Percentiles rank a stretch among this genome's conserved stretches.
Conservation (phyloP, 2,888 invertebrate genomes). For the Melanostoma scalare region DNA sequence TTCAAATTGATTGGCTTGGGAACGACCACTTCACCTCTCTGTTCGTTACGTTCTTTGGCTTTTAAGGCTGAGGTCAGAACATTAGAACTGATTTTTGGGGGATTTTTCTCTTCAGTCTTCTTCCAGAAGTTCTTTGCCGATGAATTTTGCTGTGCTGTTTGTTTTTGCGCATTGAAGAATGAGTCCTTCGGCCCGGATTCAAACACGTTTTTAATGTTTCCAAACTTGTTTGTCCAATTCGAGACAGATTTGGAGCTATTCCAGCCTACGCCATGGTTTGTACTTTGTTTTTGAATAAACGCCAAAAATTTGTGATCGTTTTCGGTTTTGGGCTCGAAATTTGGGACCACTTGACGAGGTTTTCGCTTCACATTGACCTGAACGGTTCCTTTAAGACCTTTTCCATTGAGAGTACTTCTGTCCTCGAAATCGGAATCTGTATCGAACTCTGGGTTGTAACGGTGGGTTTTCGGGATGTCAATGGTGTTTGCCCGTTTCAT, state of each 20-base stretch:
- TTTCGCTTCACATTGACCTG: slow-evolving; percentile 83
- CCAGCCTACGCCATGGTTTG: slow-evolving; percentile 82
- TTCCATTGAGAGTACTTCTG: slow-evolving; percentile 78
- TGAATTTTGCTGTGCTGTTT: slow-evolving; percentile 37
- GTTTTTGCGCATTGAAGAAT: slow-evolving; percentile 79
- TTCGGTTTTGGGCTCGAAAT: slow-evolving; percentile 91
- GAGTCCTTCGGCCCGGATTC: slow-evolving; percentile 83
- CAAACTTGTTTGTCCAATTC: slow-evolving; percentile 92
- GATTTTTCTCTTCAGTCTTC: slow-evolving; percentile 70
- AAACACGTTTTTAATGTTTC: slow-evolving; percentile 91
- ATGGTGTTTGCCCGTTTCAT: slow-evolving; percentile 95
- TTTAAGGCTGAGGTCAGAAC: slow-evolving; percentile 80
- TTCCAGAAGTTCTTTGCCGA: slow-evolving; percentile 73
- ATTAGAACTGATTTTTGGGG: slow-evolving; percentile 47
- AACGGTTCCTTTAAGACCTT: slow-evolving; percentile 84
- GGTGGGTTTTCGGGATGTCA: slow-evolving; percentile 89
- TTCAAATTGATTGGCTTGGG: slow-evolving; percentile 84
- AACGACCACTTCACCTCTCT: slow-evolving; percentile 71
- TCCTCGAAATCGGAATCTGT: slow-evolving; percentile 81
- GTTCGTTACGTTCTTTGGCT: slow-evolving; percentile 76
- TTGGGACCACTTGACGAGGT: slow-evolving; percentile 84
- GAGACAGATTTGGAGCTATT: slow-evolving; percentile 81
- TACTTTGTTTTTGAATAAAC: slow-evolving; percentile 89
- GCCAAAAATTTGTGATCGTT: slow-evolving; percentile 93
- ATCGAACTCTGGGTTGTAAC: slow-evolving; percentile 83